Percentiles rank a stretch among this genome's conserved stretches.
These are phyloP conservation scores for Uria lomvia DNA, from an alignment of 2,113 vertebrate genomes.

Conservation along the genomic window DNA sequence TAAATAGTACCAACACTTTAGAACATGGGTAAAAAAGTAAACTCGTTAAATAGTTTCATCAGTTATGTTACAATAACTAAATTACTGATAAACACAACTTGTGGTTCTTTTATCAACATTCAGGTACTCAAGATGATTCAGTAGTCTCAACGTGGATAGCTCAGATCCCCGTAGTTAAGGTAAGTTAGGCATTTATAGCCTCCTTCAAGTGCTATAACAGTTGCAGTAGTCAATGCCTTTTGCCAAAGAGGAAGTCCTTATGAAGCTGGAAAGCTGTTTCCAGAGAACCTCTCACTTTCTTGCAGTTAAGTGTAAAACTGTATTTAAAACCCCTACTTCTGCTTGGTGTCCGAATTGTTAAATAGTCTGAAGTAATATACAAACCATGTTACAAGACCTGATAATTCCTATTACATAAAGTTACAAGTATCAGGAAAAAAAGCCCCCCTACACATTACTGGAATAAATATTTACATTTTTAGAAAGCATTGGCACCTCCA, in stretches of 20 bases:
- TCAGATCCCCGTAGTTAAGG: neutral
- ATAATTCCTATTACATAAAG: slow-evolving; percentile 7
- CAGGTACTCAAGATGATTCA: slow-evolving; percentile 51
- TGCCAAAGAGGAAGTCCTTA: neutral
- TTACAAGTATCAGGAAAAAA: neutral
- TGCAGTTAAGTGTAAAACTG: slow-evolving; percentile 14
- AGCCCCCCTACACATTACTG: neutral
- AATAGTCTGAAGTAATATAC: slow-evolving; percentile 27
- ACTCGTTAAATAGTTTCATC: slow-evolving; percentile 21
- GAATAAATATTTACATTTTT: slow-evolving; percentile 50
- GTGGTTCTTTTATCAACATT: slow-evolving; percentile 7
- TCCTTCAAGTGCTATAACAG: slow-evolving; percentile 65
- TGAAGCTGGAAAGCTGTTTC: neutral
- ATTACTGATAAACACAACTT: neutral
- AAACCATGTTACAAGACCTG: slow-evolving; percentile 25
- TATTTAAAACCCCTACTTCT: neutral
- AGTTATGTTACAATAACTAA: neutral
- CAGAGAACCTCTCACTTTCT: slow-evolving; percentile 25
- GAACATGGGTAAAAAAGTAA: slow-evolving; percentile 26
- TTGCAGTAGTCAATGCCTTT: slow-evolving; percentile 46
- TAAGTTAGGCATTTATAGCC: neutral
- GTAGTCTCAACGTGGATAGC: slow-evolving; percentile 66
- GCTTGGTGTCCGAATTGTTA: neutral
- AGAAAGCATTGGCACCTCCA: slow-evolving; percentile 56
- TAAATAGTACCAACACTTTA: slow-evolving; percentile 49